Conservation (phyloP, 1,140 invertebrate species). For the Copidosoma floridanum region DNA sequence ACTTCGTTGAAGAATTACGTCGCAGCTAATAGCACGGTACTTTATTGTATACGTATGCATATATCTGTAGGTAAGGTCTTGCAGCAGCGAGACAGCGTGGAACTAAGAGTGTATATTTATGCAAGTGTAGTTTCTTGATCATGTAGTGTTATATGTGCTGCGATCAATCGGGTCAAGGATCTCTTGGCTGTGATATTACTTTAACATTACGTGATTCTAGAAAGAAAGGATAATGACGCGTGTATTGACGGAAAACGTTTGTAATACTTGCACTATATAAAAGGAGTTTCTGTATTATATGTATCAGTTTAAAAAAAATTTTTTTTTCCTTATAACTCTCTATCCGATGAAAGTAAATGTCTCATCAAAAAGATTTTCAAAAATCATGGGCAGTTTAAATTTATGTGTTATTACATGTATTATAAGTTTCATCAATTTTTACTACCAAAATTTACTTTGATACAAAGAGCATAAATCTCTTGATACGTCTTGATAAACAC, state of each 20-base stretch:
- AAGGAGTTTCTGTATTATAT: not conserved
- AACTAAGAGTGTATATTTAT: constrained; percentile 27
- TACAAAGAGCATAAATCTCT: not conserved
- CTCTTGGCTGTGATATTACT: constrained; percentile 21
- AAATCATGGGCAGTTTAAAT: not conserved
- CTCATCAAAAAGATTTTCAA: no score
- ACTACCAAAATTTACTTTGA: not conserved
- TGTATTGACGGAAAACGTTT: constrained; percentile 12
- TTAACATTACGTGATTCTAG: constrained; percentile 28
- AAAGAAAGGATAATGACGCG: constrained; percentile 20
- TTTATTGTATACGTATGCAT: constrained; percentile 4
- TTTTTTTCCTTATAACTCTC: no score
- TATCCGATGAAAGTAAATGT: constrained; percentile 14
- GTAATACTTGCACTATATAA: constrained; percentile 7
- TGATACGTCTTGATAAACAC: no score
- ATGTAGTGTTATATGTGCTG: not conserved
- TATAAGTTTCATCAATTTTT: not conserved
- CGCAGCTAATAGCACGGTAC: constrained; percentile 10
- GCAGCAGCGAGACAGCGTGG: constrained; percentile 14
- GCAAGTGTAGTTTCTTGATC: constrained; percentile 29
- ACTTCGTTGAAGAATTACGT: no score
- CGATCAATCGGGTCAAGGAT: constrained; percentile 28
- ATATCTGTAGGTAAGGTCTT: constrained; percentile 11
- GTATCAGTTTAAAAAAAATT: no score
- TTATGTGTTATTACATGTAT: not conserved